phyloP scores from a whole-genome alignment of 2,888 invertebrate genomes.

The Acronicta psi region DNA sequence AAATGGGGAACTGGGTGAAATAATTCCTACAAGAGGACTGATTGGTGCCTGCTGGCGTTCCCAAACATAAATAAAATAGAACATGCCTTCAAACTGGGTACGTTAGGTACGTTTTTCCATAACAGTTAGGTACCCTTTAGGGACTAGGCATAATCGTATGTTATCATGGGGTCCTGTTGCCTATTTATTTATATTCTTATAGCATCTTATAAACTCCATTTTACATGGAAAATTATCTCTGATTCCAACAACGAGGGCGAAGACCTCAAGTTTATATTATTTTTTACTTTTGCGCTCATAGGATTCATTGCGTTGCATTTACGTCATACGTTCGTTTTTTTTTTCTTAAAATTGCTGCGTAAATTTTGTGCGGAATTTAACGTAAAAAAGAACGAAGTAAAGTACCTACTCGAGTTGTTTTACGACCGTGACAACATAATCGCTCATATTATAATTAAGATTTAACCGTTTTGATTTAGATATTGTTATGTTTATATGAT shows the following conservation, averaged over 20 bases:
- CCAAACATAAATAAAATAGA: no score
- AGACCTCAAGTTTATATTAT: conserved; percentile 4
- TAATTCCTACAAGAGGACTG: no score
- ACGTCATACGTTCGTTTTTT: neutral
- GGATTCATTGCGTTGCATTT: neutral
- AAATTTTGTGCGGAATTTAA: neutral
- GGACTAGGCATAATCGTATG: no score
- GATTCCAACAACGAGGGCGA: neutral
- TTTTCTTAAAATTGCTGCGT: neutral
- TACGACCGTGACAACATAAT: neutral
- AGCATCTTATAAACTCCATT: neutral
- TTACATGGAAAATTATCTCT: neutral
- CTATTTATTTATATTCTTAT: no score
- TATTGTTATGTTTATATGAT: no score
- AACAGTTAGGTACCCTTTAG: no score
- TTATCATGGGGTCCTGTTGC: no score
- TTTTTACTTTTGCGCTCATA: conserved; percentile 12
- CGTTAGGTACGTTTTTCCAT: no score
- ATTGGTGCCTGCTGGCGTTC: no score
- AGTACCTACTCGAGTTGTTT: neutral
- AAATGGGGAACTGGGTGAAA: no score
- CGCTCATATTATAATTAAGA: neutral
- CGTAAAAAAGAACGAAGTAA: neutral
- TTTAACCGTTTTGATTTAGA: no score
- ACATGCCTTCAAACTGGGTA: no score